Percentiles rank a stretch among this genome's conserved stretches.
phyloP scores from a whole-genome alignment of 2,113 vertebrate genomes.

The Crypturellus undulatus region DNA sequence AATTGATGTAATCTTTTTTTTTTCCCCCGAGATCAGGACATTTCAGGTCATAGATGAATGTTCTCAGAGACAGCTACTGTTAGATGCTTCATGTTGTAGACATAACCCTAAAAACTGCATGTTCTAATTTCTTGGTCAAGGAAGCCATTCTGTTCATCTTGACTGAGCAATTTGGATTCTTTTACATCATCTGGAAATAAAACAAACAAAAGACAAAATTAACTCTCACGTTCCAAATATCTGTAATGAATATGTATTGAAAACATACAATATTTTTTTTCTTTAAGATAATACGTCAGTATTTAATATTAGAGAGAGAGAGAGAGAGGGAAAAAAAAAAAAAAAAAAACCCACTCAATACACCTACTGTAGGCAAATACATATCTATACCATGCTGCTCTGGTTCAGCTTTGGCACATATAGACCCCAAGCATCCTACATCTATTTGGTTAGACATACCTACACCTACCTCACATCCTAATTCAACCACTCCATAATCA shows the following conservation, averaged over 20 bases:
- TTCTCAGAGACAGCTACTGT: background rate
- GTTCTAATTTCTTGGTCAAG: background rate
- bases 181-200: slow-evolving; percentile 50
- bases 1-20: slow-evolving; percentile 29
- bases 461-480: background rate
- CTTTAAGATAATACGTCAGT: background rate
- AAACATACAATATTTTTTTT: background rate
- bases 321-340: background rate
- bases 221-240: background rate
- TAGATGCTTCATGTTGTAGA: background rate
- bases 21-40: background rate
- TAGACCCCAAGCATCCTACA: background rate
- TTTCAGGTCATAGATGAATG: background rate
- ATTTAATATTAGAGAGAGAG: background rate
- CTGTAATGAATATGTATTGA: background rate
- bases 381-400: background rate
- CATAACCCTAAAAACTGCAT: background rate
- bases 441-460: background rate
- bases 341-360: background rate
- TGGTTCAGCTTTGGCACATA: background rate
- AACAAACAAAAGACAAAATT: background rate
- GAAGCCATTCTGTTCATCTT: slow-evolving; percentile 5
- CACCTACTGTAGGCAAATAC: background rate
- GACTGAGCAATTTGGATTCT: background rate
- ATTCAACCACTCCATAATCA: background rate